Base-by-base conservation (phyloP, 1,140 invertebrate species). In the Hyposmocoma kahamanoa region DNA sequence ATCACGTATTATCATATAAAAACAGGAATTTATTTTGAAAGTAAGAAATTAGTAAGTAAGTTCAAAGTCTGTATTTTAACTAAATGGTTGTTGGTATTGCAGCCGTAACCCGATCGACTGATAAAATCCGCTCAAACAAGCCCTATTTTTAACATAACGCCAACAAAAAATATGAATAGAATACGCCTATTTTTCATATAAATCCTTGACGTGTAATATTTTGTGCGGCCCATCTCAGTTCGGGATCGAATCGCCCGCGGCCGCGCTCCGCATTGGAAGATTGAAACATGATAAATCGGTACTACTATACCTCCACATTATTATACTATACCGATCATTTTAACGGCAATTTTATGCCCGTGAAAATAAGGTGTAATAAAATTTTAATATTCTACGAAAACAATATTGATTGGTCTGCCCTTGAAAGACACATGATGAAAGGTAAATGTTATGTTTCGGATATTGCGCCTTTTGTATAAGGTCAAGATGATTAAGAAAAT, bases 281-380 rank as follows among this genome's bases (percentile, higher is more conserved):
- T 71, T 65, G 64, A 62, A 61, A 67, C 59, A 58, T 71, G 67
- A 71, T 71, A 71, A 70, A 69, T 62, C 48, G 56, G 55, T 53
- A 47, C 58, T n/a, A n/a, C n/a, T 62, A 62, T 56, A 53, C 18
- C 38, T 20, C 1, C 13, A 21, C 18, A n/a, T 15, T 38, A 41
- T 22, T 22, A 62, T 62, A 41, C 15, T 22, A 62, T 62, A 67
- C 51, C 47, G 21, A 20, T n/a, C n/a, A n/a, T 36, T 54, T 55
- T 52, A 68, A 60, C 42, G 24, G 45, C 45, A 32, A 51, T 54
- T 59, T 52, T 46, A 36, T 53, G 46, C 50, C 47, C 53, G 57
- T 47, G 55, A 60, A 57, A 59, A 62, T 62, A 54, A 61, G 57
- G 54, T 50, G 59, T 60, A 62, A 62, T 62, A 72, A 63, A 65